Evolutionary conservation across 1,140 invertebrate species (phyloP).

Genomic region (Anastrepha ludens): DNA sequence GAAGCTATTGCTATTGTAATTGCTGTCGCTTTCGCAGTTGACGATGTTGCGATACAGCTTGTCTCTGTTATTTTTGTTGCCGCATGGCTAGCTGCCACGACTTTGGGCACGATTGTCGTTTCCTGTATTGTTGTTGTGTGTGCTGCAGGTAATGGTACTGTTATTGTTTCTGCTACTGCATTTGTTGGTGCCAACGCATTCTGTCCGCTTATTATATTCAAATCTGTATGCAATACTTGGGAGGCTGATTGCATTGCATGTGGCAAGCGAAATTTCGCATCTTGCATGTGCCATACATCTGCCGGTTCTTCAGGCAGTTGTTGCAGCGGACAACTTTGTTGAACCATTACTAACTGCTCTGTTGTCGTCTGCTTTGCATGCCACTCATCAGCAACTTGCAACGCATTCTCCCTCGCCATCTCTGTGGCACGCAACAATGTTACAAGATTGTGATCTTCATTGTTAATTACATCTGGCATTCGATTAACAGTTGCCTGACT

Average conservation of each 20-base stretch:
- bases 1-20: slow-evolving; percentile 1
- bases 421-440: slow-evolving; percentile 32
- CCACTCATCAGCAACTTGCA: background rate
- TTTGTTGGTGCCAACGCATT: background rate
- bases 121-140: background rate
- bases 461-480: slow-evolving; percentile 34
- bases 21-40: background rate
- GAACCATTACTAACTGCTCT: background rate
- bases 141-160: slow-evolving; percentile 1
- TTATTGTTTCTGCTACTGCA: slow-evolving; percentile 9
- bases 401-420: background rate
- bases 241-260: background rate
- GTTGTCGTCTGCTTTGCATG: slow-evolving; percentile 14
- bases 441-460: slow-evolving; percentile 1
- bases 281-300: background rate
- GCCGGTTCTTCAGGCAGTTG: background rate
- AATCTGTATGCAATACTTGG: background rate
- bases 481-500: slow-evolving; percentile 10
- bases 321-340: slow-evolving; percentile 21
- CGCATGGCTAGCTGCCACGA: background rate
- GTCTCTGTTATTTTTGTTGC: slow-evolving; percentile 5
- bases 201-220: background rate
- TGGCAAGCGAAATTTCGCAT: background rate
- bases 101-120: background rate
- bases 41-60: background rate